Conservation (phyloP, 2,113 vertebrate species). For the Chlamydotis undulata region DNA sequence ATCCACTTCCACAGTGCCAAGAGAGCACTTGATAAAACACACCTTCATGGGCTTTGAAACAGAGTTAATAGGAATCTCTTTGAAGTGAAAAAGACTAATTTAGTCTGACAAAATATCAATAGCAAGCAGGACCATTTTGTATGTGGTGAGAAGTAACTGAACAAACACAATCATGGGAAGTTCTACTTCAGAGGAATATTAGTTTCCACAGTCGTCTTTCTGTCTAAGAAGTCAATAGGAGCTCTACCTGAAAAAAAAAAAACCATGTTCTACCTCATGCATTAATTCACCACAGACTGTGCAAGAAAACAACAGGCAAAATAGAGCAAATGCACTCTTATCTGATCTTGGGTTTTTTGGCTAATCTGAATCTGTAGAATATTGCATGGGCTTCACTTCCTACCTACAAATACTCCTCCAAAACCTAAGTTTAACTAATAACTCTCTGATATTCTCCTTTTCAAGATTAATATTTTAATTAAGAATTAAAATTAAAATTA, state of each 20-base stretch:
- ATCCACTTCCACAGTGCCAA: fast-evolving
- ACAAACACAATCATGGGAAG: neutral
- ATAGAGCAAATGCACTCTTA: neutral
- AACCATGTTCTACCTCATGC: neutral
- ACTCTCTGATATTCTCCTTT: neutral
- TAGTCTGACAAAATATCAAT: neutral
- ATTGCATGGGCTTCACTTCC: neutral
- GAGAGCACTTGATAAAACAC: neutral
- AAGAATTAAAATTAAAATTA: neutral
- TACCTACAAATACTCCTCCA: neutral
- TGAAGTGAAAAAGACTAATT: neutral
- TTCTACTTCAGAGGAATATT: neutral
- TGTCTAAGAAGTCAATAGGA: neutral
- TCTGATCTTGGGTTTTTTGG: neutral
- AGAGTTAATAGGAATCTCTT: neutral
- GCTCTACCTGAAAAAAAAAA: neutral
- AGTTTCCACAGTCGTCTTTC: neutral
- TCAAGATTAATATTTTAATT: neutral
- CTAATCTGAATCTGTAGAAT: neutral
- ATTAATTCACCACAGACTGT: neutral
- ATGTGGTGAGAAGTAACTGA: neutral
- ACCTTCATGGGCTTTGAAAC: neutral
- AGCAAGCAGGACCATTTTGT: neutral
- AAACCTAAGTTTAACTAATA: neutral
- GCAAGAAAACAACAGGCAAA: neutral